Evolutionary conservation across 2,113 vertebrate species (phyloP).

Genomic region (Menidia beryllina): DNA sequence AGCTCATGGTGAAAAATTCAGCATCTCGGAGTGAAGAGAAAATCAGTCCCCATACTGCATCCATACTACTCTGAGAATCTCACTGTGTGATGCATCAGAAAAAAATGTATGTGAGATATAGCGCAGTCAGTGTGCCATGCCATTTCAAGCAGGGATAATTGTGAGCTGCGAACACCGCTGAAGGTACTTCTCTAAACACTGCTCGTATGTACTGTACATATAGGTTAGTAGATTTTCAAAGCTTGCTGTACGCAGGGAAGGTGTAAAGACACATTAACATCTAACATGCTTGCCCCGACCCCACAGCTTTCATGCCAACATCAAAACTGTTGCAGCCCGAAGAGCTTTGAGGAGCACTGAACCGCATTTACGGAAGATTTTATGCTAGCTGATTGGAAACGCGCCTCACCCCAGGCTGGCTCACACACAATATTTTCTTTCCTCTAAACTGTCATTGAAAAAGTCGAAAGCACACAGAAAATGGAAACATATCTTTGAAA

Average conservation of each 20-base stretch:
- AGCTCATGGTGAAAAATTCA: constrained; percentile 45
- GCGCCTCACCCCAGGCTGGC: constrained; percentile 50
- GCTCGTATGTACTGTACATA: constrained; percentile 85
- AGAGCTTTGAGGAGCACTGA: constrained; percentile 59
- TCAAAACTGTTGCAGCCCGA: constrained; percentile 61
- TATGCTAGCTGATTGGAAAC: constrained; percentile 36
- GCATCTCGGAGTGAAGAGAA: constrained; percentile 41
- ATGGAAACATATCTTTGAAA: constrained; percentile 75
- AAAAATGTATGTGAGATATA: constrained; percentile 51
- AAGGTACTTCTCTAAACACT: constrained; percentile 77
- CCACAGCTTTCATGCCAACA: constrained; percentile 42
- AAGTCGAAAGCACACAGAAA: constrained; percentile 70
- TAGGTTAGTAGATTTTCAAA: constrained; percentile 70
- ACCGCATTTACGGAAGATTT: constrained; percentile 59
- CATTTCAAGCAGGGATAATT: constrained; percentile 61
- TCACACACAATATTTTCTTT: constrained; percentile 57
- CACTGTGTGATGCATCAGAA: constrained; percentile 41
- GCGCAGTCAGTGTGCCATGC: constrained; percentile 59
- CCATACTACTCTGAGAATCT: constrained; percentile 45
- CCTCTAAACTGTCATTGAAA: constrained; percentile 64
- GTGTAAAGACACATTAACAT: constrained; percentile 52
- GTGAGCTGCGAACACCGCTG: constrained; percentile 67
- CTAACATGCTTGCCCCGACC: constrained; percentile 40
- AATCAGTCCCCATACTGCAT: constrained; percentile 29
- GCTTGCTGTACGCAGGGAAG: constrained; percentile 45